Evolutionary conservation across 1,140 invertebrate species (phyloP).

Genomic region (Dufourea novaeangliae): DNA sequence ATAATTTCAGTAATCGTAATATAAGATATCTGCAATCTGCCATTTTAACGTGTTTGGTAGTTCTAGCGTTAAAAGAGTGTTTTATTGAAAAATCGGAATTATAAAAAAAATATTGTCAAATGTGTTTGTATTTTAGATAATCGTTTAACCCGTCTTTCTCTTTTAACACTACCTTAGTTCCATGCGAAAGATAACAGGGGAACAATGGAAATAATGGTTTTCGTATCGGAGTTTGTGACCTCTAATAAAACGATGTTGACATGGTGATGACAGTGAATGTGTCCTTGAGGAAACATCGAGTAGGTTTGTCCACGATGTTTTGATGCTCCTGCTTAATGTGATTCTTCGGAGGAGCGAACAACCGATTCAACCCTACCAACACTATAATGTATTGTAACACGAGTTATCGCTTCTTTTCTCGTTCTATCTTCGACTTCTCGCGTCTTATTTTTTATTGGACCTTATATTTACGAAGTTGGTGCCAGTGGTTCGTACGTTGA

Average conservation of each 20-base stretch:
- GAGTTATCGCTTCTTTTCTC: neutral
- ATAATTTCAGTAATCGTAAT: too few species aligned
- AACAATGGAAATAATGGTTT: conserved; percentile 21
- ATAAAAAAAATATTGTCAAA: too few species aligned
- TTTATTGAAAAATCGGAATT: too few species aligned
- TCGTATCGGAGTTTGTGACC: neutral
- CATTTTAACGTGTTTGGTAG: too few species aligned
- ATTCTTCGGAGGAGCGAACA: neutral
- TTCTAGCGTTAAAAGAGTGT: too few species aligned
- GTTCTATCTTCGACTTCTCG: too few species aligned
- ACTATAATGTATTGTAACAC: neutral
- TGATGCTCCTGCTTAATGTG: neutral
- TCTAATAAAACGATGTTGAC: neutral
- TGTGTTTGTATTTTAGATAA: too few species aligned
- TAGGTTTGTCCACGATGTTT: neutral
- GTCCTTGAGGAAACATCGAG: neutral
- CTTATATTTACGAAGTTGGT: too few species aligned
- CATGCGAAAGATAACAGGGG: conserved; percentile 18
- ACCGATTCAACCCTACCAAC: too few species aligned
- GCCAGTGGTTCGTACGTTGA: too few species aligned
- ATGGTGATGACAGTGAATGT: neutral
- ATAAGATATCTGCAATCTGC: too few species aligned
- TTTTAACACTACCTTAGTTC: neutral
- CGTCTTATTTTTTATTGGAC: too few species aligned
- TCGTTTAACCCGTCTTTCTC: neutral